A percentile compares a stretch with the other conserved stretches of the same genome.
Evolutionary conservation across 1,140 invertebrate species (phyloP).

Genomic region (Stegodyphus mimosarum): DNA sequence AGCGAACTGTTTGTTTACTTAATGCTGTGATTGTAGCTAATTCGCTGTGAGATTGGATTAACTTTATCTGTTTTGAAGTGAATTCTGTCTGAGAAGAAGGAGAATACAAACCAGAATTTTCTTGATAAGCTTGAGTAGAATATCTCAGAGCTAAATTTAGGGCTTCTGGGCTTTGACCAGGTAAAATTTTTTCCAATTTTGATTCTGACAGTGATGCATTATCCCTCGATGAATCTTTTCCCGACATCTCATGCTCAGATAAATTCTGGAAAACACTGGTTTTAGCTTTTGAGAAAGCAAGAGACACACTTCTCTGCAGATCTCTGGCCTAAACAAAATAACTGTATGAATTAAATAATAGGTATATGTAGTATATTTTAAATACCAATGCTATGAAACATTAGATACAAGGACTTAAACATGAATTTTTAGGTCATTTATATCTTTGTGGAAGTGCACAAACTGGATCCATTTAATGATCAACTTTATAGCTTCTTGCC

Average conservation of each 20-base stretch:
- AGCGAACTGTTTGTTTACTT: too few species aligned
- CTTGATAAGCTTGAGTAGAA: conserved; percentile 52
- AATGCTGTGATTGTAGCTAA: too few species aligned
- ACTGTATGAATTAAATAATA: neutral
- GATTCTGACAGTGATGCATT: neutral
- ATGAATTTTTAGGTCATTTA: too few species aligned
- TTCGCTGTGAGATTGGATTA: too few species aligned
- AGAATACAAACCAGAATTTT: conserved; percentile 53
- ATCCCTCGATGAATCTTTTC: conserved; percentile 24
- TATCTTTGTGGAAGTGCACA: too few species aligned
- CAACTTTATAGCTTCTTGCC: too few species aligned
- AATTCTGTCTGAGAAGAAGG: conserved; percentile 54
- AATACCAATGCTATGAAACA: neutral
- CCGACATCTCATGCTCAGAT: conserved; percentile 43
- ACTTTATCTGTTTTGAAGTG: too few species aligned
- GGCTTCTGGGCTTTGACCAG: conserved; percentile 24
- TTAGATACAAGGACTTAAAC: too few species aligned
- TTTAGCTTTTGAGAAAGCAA: conserved; percentile 51
- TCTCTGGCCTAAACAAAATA: conserved; percentile 43
- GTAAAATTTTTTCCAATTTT: conserved; percentile 41
- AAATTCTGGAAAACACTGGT: conserved; percentile 42
- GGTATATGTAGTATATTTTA: neutral
- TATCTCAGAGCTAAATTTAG: conserved; percentile 39
- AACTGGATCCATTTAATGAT: too few species aligned
- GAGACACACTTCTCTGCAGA: conserved; percentile 36